Base-by-base conservation (phyloP, 2,888 invertebrate species). In the Pyrochroa serraticornis region DNA sequence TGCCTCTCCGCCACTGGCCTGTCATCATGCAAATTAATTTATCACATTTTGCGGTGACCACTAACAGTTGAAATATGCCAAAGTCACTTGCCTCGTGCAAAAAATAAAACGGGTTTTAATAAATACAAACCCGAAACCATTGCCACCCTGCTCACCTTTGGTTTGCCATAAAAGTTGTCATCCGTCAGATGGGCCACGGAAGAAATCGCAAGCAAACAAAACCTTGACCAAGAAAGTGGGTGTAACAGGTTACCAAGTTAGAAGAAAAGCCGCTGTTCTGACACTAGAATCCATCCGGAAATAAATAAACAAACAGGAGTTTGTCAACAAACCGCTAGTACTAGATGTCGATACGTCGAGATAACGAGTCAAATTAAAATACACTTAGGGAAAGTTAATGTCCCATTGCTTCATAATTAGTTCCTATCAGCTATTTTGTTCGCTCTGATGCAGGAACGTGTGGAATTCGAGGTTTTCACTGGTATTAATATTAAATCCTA, bases 201-300 rank as follows among this genome's bases (percentile, higher is more conserved):
- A 32, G 32, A 33, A 12, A 13, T 33, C 31, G 32, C 10, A 10
- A 31, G 14, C 37, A 37, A 30, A 8, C n/a, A 13, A 35, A 50
- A 39, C 57, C 57, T 57, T 51, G 57, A 57, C 51, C 50, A 51
- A 57, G 46, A 57, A 50, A 56, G 36, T 12, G 34, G 48, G 35
- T 13, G 57, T 57, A 57, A 57, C 57, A 57, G 57, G 57, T 57
- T 56, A 50, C 13, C 47, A 3, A 33, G 8, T 6, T 9, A 7
- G 12, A 7, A 36, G 41, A 47, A 54, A 54, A 41, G 54, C 34
- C 30, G 36, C 32, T 7, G 7, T 34, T 35, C 14, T 7, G 10
- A 32, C 43, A 2, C 12, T 13, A 41, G 8, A 9, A 13, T 3
- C 8, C 36, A 10, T 7, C n/a, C 14, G 12, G 8, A 14, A 38